Conservation (phyloP, 2,113 vertebrate genomes). For the Bubalus kerabau region DNA sequence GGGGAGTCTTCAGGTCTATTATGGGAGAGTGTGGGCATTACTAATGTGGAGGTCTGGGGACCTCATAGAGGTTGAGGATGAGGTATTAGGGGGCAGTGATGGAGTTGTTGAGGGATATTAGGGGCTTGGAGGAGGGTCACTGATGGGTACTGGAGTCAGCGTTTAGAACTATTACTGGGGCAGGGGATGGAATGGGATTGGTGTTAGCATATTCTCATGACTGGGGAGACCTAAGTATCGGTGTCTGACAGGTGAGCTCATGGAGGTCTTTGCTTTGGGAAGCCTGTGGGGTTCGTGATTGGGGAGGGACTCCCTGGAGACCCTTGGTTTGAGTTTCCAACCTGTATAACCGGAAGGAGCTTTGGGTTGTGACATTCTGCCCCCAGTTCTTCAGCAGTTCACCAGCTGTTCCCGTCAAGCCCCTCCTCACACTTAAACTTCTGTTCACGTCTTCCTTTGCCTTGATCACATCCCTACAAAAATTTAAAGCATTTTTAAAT, state of each 20-base stretch:
- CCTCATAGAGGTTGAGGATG: background rate
- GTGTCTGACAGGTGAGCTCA: background rate
- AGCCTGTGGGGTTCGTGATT: background rate
- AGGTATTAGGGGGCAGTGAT: background rate
- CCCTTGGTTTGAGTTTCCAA: background rate
- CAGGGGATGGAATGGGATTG: background rate
- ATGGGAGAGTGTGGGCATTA: too few relatives aligned
- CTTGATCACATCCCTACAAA: background rate
- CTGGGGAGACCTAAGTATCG: background rate
- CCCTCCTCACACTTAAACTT: background rate
- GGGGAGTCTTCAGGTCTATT: background rate
- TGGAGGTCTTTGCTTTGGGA: background rate
- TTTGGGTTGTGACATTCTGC: background rate
- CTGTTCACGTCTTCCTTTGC: background rate
- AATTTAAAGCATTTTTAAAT: background rate
- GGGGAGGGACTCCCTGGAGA: background rate
- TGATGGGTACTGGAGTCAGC: background rate
- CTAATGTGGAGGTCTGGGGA: background rate
- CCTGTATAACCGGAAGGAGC: background rate
- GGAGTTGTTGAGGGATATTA: background rate
- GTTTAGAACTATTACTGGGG: background rate
- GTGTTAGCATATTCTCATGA: background rate
- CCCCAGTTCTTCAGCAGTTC: background rate
- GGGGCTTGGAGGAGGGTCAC: background rate
- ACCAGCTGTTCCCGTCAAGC: background rate